phyloP scores from a whole-genome alignment of 2,113 vertebrate genomes.

The Brachionichthys hirsutus region DNA sequence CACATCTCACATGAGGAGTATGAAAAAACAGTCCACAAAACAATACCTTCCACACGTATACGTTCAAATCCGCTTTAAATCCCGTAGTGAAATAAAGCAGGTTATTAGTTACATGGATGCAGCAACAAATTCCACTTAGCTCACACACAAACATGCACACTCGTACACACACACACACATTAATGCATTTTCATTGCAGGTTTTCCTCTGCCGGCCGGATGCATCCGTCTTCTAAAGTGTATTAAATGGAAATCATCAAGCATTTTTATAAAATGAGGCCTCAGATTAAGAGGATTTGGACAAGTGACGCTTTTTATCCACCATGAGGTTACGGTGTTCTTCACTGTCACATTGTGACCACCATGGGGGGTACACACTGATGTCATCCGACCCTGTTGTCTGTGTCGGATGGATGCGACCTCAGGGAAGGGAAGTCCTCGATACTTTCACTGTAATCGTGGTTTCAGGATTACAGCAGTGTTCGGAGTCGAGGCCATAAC shows the following conservation, averaged over 20 bases:
- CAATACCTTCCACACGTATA: no score
- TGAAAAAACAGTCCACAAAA: no score
- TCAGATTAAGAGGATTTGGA: constrained; percentile 76
- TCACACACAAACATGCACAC: constrained; percentile 24
- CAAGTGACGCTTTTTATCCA: constrained; percentile 74
- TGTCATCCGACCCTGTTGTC: neutral
- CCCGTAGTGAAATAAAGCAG: constrained; percentile 43
- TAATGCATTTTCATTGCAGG: constrained; percentile 72
- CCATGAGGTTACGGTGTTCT: constrained; percentile 53
- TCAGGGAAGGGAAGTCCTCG: neutral
- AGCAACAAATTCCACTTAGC: constrained; percentile 46
- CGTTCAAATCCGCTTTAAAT: constrained; percentile 18
- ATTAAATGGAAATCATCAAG: constrained; percentile 75
- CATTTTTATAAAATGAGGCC: constrained; percentile 67
- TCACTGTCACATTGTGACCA: constrained; percentile 61
- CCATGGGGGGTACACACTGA: neutral
- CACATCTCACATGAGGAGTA: no score
- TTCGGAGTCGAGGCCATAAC: no score
- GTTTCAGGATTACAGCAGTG: neutral
- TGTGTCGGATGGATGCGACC: neutral
- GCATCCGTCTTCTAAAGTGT: constrained; percentile 74
- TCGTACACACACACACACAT: neutral
- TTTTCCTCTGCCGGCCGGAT: constrained; percentile 63
- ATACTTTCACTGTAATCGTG: neutral
- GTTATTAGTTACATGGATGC: constrained; percentile 65